A percentile compares a stretch with the other conserved stretches of the same genome.
Evolutionary conservation across 2,888 invertebrate genomes (phyloP).

Genomic region (Chromoteleia sp.): DNA sequence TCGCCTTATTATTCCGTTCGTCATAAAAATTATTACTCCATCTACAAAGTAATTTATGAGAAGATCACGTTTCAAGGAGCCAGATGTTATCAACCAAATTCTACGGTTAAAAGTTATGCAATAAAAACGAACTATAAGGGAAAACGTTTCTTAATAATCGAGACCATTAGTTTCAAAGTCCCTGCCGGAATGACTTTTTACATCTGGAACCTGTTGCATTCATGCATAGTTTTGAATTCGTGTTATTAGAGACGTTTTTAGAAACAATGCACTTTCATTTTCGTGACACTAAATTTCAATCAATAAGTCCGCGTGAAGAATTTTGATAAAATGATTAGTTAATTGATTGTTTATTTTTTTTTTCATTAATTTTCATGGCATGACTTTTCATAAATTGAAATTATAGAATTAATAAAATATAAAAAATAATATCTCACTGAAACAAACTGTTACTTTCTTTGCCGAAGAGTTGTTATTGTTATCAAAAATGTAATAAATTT

Average conservation of each 20-base stretch:
- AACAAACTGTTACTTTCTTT: too few species aligned
- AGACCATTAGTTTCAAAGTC: constrained; percentile 5
- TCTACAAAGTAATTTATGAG: not conserved
- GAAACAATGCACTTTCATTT: constrained; percentile 35
- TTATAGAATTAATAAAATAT: too few species aligned
- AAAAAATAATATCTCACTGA: too few species aligned
- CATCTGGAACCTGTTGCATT: constrained; percentile 5
- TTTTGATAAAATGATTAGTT: too few species aligned
- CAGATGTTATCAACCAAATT: constrained; percentile 32
- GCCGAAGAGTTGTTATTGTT: too few species aligned
- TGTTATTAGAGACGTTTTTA: constrained; percentile 6
- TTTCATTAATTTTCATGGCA: too few species aligned
- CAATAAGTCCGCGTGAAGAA: too few species aligned
- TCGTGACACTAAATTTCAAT: constrained; percentile 4
- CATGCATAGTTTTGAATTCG: not conserved
- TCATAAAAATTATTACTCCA: constrained; percentile 12
- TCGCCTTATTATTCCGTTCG: not conserved
- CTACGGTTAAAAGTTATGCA: constrained; percentile 14
- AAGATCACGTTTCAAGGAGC: constrained; percentile 22
- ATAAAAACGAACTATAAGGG: constrained; percentile 5
- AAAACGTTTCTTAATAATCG: constrained; percentile 11
- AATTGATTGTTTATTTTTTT: too few species aligned
- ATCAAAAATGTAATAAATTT: too few species aligned
- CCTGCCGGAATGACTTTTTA: constrained; percentile 9
- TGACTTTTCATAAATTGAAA: too few species aligned